phyloP scores from a whole-genome alignment of 2,113 vertebrate species.

The Syngnathus typhle region DNA sequence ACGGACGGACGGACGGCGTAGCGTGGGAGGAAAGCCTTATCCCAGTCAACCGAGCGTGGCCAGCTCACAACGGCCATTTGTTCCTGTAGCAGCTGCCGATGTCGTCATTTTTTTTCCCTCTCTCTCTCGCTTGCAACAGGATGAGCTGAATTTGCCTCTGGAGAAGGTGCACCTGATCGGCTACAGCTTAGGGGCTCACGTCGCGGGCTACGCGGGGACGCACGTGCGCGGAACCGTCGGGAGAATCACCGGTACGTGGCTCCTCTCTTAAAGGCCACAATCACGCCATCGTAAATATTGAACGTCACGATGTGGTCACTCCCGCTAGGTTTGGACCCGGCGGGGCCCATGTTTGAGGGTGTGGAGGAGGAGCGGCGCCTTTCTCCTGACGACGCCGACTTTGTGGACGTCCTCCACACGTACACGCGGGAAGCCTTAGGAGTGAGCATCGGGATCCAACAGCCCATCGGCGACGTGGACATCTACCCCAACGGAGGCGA shows the following conservation, averaged over 20 bases:
- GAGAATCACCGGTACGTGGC: constrained; percentile 83
- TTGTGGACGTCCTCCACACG: constrained; percentile 95
- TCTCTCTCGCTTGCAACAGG: constrained; percentile 60
- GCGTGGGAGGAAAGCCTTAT: constrained; percentile 27
- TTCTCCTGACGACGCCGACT: constrained; percentile 88
- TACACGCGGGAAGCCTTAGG: constrained; percentile 85
- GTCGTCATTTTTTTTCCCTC: not conserved
- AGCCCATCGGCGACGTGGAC: constrained; percentile 90
- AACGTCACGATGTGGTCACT: not conserved
- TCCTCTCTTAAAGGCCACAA: not conserved
- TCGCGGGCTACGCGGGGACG: constrained; percentile 87
- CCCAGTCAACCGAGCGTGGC: constrained; percentile 31
- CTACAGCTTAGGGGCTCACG: constrained; percentile 92
- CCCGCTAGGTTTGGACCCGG: constrained; percentile 84
- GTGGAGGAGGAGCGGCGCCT: constrained; percentile 76
- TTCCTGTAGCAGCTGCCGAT: constrained; percentile 30
- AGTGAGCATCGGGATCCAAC: constrained; percentile 92
- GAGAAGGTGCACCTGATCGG: constrained; percentile 87
- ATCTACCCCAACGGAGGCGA: constrained; percentile 94
- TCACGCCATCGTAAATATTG: no score
- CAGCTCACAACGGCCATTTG: constrained; percentile 24
- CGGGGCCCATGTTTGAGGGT: constrained; percentile 95
- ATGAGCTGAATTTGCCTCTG: constrained; percentile 72
- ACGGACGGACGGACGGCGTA: constrained; percentile 4
- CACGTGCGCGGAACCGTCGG: constrained; percentile 78